These are phyloP conservation scores for Globicephala melas DNA, from an alignment of 2,113 vertebrate species.

Conservation along the genomic window DNA sequence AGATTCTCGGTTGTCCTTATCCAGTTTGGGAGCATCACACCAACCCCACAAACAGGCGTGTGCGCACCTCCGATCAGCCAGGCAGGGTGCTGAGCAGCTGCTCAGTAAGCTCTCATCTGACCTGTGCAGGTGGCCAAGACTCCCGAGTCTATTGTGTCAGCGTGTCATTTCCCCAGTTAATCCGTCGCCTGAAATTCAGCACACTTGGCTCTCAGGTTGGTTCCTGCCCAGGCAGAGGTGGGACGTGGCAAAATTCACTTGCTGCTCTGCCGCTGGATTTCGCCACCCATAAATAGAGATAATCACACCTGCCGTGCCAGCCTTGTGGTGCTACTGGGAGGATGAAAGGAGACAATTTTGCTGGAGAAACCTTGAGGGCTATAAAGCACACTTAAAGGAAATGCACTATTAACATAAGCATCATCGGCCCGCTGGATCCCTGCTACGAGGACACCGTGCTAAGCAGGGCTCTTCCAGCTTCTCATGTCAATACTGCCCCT, in stretches of 20 bases:
- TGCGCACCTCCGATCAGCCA: accelerated
- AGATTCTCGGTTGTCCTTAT: neutral
- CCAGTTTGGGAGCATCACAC: accelerated
- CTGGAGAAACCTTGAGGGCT: neutral
- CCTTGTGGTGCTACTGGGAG: accelerated
- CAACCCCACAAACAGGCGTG: accelerated
- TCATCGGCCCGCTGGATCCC: neutral
- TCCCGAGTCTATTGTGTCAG: neutral
- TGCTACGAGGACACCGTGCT: accelerated
- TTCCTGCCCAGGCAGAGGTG: neutral
- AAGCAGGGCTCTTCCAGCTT: neutral
- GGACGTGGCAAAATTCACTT: neutral
- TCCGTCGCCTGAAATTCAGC: no score
- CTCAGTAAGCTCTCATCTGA: accelerated
- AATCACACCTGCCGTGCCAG: neutral
- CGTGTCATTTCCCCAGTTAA: neutral
- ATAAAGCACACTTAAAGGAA: neutral
- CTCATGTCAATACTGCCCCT: no score
- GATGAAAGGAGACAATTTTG: neutral
- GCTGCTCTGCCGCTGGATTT: neutral
- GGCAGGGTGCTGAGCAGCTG: accelerated
- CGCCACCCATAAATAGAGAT: neutral
- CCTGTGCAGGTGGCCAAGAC: neutral
- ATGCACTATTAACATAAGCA: accelerated
- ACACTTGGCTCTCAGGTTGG: neutral